phyloP scores from a whole-genome alignment of 2,113 vertebrate genomes.

The Glareola pratincola region DNA sequence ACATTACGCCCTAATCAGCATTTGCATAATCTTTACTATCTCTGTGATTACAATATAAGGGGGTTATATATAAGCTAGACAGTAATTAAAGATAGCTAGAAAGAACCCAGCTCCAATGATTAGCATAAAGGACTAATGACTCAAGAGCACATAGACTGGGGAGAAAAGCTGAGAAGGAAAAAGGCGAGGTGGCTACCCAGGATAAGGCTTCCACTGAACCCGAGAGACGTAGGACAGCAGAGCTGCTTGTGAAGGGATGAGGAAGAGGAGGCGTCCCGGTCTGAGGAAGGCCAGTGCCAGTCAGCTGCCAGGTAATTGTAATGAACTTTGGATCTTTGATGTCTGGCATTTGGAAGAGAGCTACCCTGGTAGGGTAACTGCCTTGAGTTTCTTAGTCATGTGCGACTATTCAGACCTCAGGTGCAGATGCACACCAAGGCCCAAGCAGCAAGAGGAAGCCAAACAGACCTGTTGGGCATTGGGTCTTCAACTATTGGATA shows the following conservation, averaged over 20 bases:
- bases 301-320: not conserved
- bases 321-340: not conserved
- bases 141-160: not conserved
- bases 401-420: not conserved
- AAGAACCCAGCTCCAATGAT: not conserved
- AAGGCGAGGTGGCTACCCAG: not conserved
- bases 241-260: not conserved
- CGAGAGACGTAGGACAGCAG: not conserved
- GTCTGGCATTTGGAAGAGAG: not conserved
- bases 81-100: conserved; percentile 40
- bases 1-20: not conserved
- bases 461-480: not conserved
- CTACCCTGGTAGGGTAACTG: not conserved
- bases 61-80: conserved; percentile 48
- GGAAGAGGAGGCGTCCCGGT: not conserved
- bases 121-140: conserved; percentile 10
- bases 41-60: conserved; percentile 17
- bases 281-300: not conserved
- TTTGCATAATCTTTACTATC: conserved; percentile 58
- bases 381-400: not conserved
- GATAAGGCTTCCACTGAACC: not conserved
- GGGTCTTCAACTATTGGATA: not conserved
- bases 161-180: not conserved
- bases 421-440: not conserved
- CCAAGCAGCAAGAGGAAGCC: not conserved